A percentile compares a stretch with the other conserved stretches of the same genome.
Conservation (phyloP, 2,888 invertebrate genomes). For the Leistus spinibarbis region DNA sequence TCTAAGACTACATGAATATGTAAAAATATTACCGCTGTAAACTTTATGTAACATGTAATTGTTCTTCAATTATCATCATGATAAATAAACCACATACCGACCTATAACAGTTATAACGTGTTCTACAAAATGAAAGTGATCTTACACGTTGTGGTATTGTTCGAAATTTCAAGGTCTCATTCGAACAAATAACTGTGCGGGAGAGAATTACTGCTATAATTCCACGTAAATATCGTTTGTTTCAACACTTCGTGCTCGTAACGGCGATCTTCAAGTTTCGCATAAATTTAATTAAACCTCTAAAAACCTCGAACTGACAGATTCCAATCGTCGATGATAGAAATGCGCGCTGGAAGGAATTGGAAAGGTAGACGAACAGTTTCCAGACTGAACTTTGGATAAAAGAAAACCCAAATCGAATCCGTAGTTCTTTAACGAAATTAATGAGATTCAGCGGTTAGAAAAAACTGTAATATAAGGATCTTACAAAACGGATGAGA, state of each 20-base stretch:
- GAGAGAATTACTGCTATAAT: not conserved
- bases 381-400: slow-evolving; percentile 10
- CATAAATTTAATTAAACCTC: slow-evolving; percentile 26
- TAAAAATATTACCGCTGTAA: too few relatives aligned
- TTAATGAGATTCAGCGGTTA: slow-evolving; percentile 27
- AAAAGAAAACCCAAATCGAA: slow-evolving; percentile 33
- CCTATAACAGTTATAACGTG: not conserved
- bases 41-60: too few relatives aligned
- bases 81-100: not conserved
- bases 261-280: not conserved
- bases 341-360: slow-evolving; percentile 1
- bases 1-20: too few relatives aligned
- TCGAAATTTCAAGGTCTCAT: not conserved
- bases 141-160: too few relatives aligned
- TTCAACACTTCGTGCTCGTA: not conserved
- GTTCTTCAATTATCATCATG: not conserved
- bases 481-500: not conserved
- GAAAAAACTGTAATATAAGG: not conserved
- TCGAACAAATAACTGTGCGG: not conserved
- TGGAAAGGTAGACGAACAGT: not conserved
- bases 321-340: not conserved
- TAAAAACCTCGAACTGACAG: slow-evolving; percentile 12
- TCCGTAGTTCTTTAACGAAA: slow-evolving; percentile 31
- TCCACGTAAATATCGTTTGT: not conserved
- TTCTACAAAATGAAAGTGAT: too few relatives aligned